These are phyloP conservation scores for Chrosomus eos DNA, from an alignment of 2,797 vertebrate species.

Conservation along the genomic window DNA sequence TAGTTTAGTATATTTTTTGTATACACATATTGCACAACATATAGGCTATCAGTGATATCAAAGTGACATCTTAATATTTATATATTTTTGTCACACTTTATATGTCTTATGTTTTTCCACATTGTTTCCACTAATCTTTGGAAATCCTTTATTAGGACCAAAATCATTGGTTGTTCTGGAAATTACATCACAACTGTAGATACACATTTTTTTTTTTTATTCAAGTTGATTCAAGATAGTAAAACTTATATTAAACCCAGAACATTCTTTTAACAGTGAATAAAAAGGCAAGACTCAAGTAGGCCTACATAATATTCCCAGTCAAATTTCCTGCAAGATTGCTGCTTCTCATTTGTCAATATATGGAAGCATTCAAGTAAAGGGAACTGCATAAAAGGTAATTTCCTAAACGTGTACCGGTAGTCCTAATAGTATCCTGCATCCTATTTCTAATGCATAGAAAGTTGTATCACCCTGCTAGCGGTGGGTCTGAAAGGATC, in stretches of 20 bases:
- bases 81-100: not conserved
- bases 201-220: too few relatives aligned
- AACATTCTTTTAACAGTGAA: not conserved
- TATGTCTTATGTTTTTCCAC: not conserved
- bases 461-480: conserved; percentile 51
- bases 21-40: too few relatives aligned
- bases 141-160: too few relatives aligned
- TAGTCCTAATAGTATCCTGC: not conserved
- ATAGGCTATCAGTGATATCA: too few relatives aligned
- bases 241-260: not conserved
- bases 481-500: not conserved
- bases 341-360: not conserved
- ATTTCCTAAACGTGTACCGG: not conserved
- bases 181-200: not conserved
- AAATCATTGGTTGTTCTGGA: not conserved
- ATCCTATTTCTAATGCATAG: not conserved
- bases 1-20: too few relatives aligned
- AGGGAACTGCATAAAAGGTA: not conserved
- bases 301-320: not conserved
- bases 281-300: not conserved
- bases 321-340: not conserved
- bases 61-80: not conserved
- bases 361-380: not conserved
- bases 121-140: not conserved
- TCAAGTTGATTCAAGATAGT: not conserved